These are phyloP conservation scores for Neogobius melanostomus DNA, from an alignment of 2,113 vertebrate genomes.

Conservation along the genomic window DNA sequence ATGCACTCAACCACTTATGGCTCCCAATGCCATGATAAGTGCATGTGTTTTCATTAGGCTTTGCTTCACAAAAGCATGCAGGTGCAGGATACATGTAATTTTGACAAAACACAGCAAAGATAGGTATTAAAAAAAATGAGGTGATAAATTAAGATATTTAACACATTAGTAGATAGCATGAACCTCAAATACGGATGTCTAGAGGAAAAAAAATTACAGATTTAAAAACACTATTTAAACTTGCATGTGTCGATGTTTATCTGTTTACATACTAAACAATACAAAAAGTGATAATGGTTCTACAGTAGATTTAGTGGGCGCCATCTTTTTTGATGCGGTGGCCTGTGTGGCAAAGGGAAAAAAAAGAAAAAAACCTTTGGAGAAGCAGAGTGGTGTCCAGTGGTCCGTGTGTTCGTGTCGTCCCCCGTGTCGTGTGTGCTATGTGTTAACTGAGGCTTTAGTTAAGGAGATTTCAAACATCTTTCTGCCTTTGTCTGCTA, in stretches of 20 bases:
- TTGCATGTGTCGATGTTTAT: conserved; percentile 96
- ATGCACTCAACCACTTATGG: conserved; percentile 61
- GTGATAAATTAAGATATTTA: conserved; percentile 54
- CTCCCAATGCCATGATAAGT: conserved; percentile 84
- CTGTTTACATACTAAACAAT: conserved; percentile 85
- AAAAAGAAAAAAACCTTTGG: conserved; percentile 60
- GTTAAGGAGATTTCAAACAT: conserved; percentile 67
- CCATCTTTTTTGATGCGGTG: conserved; percentile 86
- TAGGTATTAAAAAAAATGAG: conserved; percentile 39
- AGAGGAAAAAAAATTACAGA: conserved; percentile 46
- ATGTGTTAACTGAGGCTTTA: conserved; percentile 85
- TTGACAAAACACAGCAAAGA: conserved; percentile 35
- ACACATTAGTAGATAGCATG: conserved; percentile 87
- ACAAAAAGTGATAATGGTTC: conserved; percentile 88
- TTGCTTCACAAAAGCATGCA: conserved; percentile 89
- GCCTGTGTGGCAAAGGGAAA: conserved; percentile 74
- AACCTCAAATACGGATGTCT: conserved; percentile 75
- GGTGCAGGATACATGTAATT: conserved; percentile 86
- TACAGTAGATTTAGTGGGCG: conserved; percentile 87
- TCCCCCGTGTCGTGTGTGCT: conserved; percentile 88
- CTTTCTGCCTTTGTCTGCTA: conserved; percentile 60
- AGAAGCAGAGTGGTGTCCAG: conserved; percentile 91
- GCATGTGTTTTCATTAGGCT: conserved; percentile 84
- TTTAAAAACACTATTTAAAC: conserved; percentile 77
- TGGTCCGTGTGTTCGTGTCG: conserved; percentile 90